Evolutionary conservation across 2,113 vertebrate genomes (phyloP).

Genomic region (Alouatta palliata): DNA sequence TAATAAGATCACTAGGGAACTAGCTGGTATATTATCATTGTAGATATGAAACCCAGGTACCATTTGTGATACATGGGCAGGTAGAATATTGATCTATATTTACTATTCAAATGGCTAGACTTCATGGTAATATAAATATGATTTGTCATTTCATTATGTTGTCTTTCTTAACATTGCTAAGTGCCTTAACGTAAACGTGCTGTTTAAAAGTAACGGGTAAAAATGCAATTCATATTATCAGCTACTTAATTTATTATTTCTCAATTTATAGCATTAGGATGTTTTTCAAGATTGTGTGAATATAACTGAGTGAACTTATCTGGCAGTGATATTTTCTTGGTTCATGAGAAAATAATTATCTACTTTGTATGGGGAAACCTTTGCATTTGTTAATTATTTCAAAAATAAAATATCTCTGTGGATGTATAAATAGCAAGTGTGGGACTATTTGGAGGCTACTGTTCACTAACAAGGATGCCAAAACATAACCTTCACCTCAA

Average conservation of each 20-base stretch:
- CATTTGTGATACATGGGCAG: constrained; percentile 57
- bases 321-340: not conserved
- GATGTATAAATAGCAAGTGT: not conserved
- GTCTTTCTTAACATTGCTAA: not conserved
- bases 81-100: constrained; percentile 18
- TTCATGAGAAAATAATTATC: not conserved
- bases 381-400: not conserved
- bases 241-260: not conserved
- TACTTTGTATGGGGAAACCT: not conserved
- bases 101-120: not conserved
- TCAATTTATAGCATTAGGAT: not conserved
- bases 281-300: not conserved
- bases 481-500: not conserved
- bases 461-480: not conserved
- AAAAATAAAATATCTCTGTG: not conserved
- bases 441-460: not conserved
- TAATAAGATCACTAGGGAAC: constrained; percentile 64
- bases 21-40: constrained; percentile 56
- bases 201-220: not conserved
- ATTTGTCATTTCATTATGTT: not conserved
- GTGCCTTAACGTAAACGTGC: not conserved
- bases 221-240: not conserved
- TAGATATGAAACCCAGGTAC: constrained; percentile 48
- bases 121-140: not conserved
- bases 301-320: not conserved